A percentile compares a stretch with the other conserved stretches of the same genome.
phyloP scores from a whole-genome alignment of 2,888 invertebrate species.

The Xestobium rufovillosum region DNA sequence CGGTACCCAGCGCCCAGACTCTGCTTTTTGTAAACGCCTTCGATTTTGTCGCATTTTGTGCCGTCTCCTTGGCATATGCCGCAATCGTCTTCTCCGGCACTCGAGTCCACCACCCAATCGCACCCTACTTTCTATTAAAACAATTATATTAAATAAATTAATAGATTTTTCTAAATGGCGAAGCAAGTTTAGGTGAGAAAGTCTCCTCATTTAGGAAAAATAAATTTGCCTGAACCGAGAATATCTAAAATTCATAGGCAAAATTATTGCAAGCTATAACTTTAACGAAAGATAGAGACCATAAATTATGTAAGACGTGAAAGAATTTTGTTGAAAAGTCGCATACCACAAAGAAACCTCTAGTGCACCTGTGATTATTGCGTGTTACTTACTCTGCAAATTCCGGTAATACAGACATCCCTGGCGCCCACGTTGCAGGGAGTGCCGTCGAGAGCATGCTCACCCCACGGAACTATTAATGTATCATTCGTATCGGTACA shows the following conservation, averaged over 20 bases:
- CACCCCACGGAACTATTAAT: constrained; percentile 66
- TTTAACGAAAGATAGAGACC: no score
- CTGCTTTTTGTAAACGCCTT: constrained; percentile 48
- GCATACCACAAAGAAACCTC: no score
- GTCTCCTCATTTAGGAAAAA: no score
- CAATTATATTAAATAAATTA: constrained; percentile 10
- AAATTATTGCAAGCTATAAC: no score
- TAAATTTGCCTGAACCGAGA: no score
- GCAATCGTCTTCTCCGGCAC: constrained; percentile 72
- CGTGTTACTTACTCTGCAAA: constrained; percentile 61
- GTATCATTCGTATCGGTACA: constrained; percentile 71
- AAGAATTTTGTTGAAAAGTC: no score
- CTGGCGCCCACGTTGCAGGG: constrained; percentile 74
- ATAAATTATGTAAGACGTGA: no score
- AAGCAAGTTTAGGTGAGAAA: no score
- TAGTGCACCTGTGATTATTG: no score
- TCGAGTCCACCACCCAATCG: constrained; percentile 80
- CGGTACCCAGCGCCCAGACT: constrained; percentile 47
- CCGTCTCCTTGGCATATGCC: constrained; percentile 83
- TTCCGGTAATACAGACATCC: constrained; percentile 76
- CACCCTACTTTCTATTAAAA: constrained; percentile 76
- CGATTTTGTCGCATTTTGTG: constrained; percentile 66
- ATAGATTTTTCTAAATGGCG: neutral
- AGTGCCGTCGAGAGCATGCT: constrained; percentile 75
- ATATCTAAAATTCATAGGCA: no score